A percentile compares a stretch with the other conserved stretches of the same genome.
phyloP scores from a whole-genome alignment of 1,140 invertebrate species.

The Drosophila mayri region DNA sequence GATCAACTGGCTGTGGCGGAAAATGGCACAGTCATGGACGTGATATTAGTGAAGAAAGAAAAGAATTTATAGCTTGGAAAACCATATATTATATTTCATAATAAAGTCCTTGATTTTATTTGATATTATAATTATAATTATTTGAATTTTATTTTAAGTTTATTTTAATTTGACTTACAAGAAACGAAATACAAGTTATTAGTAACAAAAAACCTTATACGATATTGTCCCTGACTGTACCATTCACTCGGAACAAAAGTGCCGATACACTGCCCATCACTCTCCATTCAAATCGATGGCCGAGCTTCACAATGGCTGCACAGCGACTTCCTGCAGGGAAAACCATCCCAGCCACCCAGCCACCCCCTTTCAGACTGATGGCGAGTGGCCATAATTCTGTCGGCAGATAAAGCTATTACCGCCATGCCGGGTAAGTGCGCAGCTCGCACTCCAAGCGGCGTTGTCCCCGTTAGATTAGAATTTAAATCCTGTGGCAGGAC shows the following conservation, averaged over 20 bases:
- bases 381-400: conserved; percentile 73
- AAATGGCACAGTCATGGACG: conserved; percentile 7
- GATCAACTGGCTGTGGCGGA: conserved; percentile 34
- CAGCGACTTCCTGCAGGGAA: conserved; percentile 47
- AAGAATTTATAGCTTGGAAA: no score
- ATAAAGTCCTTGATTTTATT: not conserved
- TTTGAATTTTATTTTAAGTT: no score
- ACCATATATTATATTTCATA: no score
- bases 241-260: conserved; percentile 17
- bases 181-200: no score
- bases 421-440: conserved; percentile 77
- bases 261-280: conserved; percentile 38
- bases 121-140: no score
- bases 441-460: conserved; percentile 40
- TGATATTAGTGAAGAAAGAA: not conserved
- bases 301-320: conserved; percentile 49
- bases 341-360: not conserved
- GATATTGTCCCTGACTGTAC: conserved; percentile 1
- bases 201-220: no score
- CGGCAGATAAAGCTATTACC: conserved; percentile 83
- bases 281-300: conserved; percentile 55
- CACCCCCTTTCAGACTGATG: conserved; percentile 1
- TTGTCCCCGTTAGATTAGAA: conserved; percentile 76
- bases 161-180: no score
- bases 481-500: conserved; percentile 68